phyloP scores from a whole-genome alignment of 1,140 invertebrate genomes.

The Ectropis grisescens region DNA sequence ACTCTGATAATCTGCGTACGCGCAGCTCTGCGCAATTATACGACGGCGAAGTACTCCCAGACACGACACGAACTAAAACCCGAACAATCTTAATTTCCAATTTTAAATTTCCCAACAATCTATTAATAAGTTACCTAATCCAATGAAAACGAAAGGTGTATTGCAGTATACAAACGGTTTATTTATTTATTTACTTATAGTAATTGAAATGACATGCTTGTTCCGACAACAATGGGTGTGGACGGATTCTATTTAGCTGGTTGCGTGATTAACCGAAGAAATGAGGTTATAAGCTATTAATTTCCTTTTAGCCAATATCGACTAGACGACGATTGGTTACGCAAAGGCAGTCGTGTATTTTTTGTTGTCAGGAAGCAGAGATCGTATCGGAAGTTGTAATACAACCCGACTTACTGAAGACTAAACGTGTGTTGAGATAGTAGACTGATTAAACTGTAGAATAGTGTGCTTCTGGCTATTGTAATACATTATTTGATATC shows the following conservation, averaged over 20 bases:
- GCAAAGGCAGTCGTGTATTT: no score
- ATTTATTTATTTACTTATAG: constrained; percentile 18
- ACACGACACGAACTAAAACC: constrained; percentile 7
- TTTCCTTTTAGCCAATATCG: no score
- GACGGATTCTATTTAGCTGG: constrained; percentile 15
- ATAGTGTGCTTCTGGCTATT: no score
- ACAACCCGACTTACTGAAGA: no score
- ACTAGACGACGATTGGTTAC: no score
- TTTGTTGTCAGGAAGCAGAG: no score
- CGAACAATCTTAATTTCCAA: constrained; percentile 30
- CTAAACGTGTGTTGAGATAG: no score
- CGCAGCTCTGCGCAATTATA: constrained; percentile 44
- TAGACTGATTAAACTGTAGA: no score
- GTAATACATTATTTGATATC: no score
- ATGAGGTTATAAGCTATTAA: constrained; percentile 8
- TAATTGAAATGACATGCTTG: constrained; percentile 28
- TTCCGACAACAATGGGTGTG: constrained; percentile 19
- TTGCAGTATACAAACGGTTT: constrained; percentile 3
- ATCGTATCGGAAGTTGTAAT: no score
- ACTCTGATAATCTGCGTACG: constrained; percentile 61
- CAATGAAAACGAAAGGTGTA: constrained; percentile 28
- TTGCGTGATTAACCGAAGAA: constrained; percentile 15
- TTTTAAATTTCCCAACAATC: constrained; percentile 38
- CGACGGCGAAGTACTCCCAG: constrained; percentile 7
- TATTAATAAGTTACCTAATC: constrained; percentile 45